Percentiles rank a stretch among this genome's conserved stretches.
Evolutionary conservation across 2,888 invertebrate species (phyloP).

Genomic region (Drosophila ustulata): DNA sequence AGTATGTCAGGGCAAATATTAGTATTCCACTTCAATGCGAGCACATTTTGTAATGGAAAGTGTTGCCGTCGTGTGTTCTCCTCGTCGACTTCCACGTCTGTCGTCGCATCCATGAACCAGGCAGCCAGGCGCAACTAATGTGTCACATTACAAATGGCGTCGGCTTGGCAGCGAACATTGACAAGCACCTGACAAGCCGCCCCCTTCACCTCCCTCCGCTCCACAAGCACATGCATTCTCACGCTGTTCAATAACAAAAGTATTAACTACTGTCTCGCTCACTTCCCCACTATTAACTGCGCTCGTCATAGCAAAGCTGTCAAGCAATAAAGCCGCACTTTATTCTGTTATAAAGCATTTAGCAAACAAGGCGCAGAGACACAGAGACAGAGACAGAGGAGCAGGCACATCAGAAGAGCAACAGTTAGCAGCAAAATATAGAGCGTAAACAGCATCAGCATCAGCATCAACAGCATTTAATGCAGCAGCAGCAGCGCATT

Average conservation of each 20-base stretch:
- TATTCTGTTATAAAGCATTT: constrained; percentile 67
- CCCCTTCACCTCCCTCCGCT: neutral
- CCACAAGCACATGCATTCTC: constrained; percentile 8
- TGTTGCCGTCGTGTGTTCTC: constrained; percentile 44
- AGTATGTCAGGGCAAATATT: constrained; percentile 76
- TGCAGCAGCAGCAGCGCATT: constrained; percentile 78
- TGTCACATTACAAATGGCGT: constrained; percentile 76
- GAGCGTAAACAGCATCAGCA: constrained; percentile 15
- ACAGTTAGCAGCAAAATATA: constrained; percentile 26
- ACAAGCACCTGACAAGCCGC: constrained; percentile 35
- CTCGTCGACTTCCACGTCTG: constrained; percentile 12
- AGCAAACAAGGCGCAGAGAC: neutral
- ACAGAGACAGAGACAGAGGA: neutral
- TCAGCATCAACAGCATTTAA: constrained; percentile 39
- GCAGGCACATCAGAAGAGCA: constrained; percentile 32
- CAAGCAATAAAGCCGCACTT: constrained; percentile 65
- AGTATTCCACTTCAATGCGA: constrained; percentile 78
- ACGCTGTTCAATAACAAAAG: constrained; percentile 71
- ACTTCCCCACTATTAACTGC: neutral
- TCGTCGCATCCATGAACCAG: constrained; percentile 62
- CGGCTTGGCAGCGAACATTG: constrained; percentile 18
- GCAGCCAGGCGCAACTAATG: constrained; percentile 73
- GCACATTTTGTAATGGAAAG: constrained; percentile 81
- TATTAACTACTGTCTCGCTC: constrained; percentile 49
- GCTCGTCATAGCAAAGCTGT: constrained; percentile 14